Evolutionary conservation across 2,888 invertebrate species (phyloP).

Genomic region (Candidula unifasciata): DNA sequence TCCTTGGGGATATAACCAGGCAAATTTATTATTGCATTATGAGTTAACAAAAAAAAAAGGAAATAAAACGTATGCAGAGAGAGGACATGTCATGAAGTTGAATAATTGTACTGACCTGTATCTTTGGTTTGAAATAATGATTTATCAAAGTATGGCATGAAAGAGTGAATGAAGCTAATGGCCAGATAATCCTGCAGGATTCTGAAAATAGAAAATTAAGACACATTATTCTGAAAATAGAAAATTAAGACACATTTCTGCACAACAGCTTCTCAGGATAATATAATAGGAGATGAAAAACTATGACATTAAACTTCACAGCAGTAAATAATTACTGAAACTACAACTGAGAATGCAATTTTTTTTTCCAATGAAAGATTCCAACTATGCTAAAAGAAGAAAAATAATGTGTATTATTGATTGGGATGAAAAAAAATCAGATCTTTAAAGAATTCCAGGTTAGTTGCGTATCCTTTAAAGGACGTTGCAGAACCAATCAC

Average conservation of each 20-base stretch:
- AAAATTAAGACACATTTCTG: background rate
- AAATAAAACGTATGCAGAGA: background rate
- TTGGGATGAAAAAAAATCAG: too few species aligned
- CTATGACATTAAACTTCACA: background rate
- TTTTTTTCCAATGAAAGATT: background rate
- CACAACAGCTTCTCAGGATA: background rate
- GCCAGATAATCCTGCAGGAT: slow-evolving; percentile 64
- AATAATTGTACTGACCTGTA: slow-evolving; percentile 57
- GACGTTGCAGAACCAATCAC: too few species aligned
- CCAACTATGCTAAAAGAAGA: background rate
- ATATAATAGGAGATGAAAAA: background rate
- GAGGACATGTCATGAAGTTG: background rate
- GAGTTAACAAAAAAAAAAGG: too few species aligned
- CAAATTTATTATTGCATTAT: background rate
- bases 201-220: slow-evolving; percentile 56
- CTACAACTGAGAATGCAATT: background rate
- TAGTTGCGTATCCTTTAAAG: too few species aligned
- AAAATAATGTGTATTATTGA: too few species aligned
- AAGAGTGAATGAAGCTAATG: slow-evolving; percentile 62
- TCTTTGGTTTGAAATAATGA: slow-evolving; percentile 63
- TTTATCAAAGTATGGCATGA: slow-evolving; percentile 68
- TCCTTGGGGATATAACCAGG: background rate
- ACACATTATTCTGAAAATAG: slow-evolving; percentile 56
- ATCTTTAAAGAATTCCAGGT: too few species aligned
- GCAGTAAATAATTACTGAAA: background rate